Evolutionary conservation across 2,113 vertebrate species (phyloP).

Genomic region (Atrichornis clamosus): DNA sequence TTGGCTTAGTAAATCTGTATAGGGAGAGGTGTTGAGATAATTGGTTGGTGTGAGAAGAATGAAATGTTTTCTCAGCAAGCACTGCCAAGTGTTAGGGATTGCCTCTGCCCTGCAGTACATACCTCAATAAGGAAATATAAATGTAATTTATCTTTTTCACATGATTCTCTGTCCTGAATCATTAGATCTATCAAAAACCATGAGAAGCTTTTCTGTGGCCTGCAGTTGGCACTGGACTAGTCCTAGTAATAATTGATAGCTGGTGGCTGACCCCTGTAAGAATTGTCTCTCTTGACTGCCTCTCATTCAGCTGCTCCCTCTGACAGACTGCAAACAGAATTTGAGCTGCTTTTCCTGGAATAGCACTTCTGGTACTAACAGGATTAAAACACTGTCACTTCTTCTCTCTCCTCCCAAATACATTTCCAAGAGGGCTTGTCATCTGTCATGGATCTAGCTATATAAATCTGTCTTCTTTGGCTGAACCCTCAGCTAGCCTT

Average conservation of each 20-base stretch:
- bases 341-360: slow-evolving; percentile 9
- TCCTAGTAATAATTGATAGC: neutral
- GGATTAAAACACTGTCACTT: neutral
- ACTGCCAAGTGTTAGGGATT: neutral
- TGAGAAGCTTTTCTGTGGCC: neutral
- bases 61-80: neutral
- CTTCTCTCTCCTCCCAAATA: neutral
- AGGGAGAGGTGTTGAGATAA: neutral
- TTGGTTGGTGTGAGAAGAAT: neutral
- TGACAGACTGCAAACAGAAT: neutral
- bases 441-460: neutral
- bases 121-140: neutral
- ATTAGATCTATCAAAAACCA: neutral
- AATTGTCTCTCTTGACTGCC: neutral
- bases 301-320: neutral
- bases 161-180: neutral
- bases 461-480: neutral
- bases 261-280: neutral
- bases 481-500: neutral
- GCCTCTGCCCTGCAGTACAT: fast-evolving
- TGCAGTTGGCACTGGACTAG: neutral
- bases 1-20: neutral
- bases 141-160: neutral
- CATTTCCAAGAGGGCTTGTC: neutral
- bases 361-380: neutral